Evolutionary conservation across 1,140 invertebrate species (phyloP).

Genomic region (Aphaenogaster ashmeadi): DNA sequence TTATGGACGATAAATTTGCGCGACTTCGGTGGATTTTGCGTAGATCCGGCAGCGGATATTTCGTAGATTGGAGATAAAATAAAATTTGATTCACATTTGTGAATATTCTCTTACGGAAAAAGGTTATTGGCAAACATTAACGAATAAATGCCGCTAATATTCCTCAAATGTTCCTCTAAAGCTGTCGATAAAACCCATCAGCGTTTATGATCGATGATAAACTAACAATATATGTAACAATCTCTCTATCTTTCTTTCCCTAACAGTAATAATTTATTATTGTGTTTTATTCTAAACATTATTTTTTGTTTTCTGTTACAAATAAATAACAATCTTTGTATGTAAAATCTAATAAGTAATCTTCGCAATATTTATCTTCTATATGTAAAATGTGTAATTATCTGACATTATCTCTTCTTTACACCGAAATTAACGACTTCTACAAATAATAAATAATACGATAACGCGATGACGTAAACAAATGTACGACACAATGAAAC

Average conservation of each 20-base stretch:
- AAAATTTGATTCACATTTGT: constrained; percentile 54
- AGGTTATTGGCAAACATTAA: constrained; percentile 38
- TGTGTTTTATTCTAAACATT: neutral
- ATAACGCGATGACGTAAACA: neutral
- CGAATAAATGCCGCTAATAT: constrained; percentile 54
- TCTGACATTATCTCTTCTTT: neutral
- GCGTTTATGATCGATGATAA: constrained; percentile 24
- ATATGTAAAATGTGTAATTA: neutral
- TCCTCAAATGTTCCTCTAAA: constrained; percentile 38
- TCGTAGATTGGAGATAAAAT: constrained; percentile 61
- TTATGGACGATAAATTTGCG: constrained; percentile 64
- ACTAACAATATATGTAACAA: neutral
- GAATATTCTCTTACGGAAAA: constrained; percentile 49
- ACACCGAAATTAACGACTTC: neutral
- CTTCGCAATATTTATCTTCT: neutral
- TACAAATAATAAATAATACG: constrained; percentile 11
- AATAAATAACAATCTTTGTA: neutral
- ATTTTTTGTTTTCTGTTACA: neutral
- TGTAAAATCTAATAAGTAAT: neutral
- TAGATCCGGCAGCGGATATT: constrained; percentile 53
- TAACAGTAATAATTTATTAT: constrained; percentile 2
- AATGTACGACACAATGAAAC: neutral
- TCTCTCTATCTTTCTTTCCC: neutral
- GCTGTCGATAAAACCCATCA: constrained; percentile 59
- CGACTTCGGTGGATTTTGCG: constrained; percentile 61